A percentile compares a stretch with the other conserved stretches of the same genome.
These are phyloP conservation scores for Trachymyrmex septentrionalis DNA, from an alignment of 1,140 invertebrate genomes.

Conservation along the genomic window DNA sequence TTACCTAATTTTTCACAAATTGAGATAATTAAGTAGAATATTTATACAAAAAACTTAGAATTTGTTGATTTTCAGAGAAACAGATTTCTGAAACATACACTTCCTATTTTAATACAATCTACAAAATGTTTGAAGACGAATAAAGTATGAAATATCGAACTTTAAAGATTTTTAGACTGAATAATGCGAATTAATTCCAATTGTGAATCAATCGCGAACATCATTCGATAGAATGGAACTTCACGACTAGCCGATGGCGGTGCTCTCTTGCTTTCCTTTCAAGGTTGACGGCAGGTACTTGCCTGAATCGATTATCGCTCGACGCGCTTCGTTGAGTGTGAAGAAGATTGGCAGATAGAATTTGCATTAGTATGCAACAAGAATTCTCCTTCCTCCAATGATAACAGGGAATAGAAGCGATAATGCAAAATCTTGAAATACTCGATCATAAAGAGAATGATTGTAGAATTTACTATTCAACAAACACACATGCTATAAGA, in stretches of 20 bases:
- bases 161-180: neutral
- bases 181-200: slow-evolving; percentile 14
- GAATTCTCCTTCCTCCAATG: slow-evolving; percentile 31
- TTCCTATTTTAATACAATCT: neutral
- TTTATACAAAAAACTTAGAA: neutral
- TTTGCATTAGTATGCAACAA: slow-evolving; percentile 55
- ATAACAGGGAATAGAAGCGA: slow-evolving; percentile 8
- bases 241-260: slow-evolving; percentile 24
- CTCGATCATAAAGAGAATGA: neutral
- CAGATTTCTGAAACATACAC: neutral
- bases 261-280: slow-evolving; percentile 52
- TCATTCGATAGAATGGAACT: slow-evolving; percentile 30
- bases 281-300: slow-evolving; percentile 53
- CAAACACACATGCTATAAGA: neutral
- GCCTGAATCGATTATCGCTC: slow-evolving; percentile 56
- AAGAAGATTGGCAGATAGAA: slow-evolving; percentile 60
- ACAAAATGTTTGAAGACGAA: neutral
- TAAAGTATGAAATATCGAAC: slow-evolving; percentile 7
- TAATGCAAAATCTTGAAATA: slow-evolving; percentile 15
- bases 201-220: slow-evolving; percentile 29
- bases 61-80: neutral
- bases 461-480: neutral
- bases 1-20: neutral
- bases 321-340: slow-evolving; percentile 54
- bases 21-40: neutral